Base-by-base conservation (phyloP, 2,888 invertebrate species). In the Antheraea yamamai region DNA sequence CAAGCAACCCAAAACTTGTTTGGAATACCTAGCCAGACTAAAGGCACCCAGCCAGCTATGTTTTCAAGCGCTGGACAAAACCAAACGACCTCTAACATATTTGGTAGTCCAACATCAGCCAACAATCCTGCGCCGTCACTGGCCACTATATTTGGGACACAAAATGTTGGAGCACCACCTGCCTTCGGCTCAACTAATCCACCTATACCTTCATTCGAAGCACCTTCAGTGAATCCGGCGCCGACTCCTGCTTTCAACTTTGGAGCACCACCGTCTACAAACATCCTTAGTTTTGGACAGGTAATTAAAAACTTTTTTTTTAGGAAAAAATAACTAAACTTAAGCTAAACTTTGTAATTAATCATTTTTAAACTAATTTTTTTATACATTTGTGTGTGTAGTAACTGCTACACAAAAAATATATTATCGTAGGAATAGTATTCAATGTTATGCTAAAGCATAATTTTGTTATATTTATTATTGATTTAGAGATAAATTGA, bases 241-340 rank as follows among this genome's bases (percentile, higher is more conserved):
- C 81, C 86, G 2, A 79, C 88, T 4, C 84, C 89, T 4, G 79
- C 89, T 0, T 93, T 92, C 78, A 91, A 85, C 80, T 94, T 93
- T 78, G 90, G 91, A 23, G 79, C 86, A 20, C 75, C 83, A 10
- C 89, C 85, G 73, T 58, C 85, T 14, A 71, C 87, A 4, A 85
- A 82, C 23, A 83, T 92, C 35, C 92, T 93, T 77, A 91, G 91
- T 76, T 93, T 93, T 83, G 89, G 90, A 77, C 92, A 93, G 88
- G 93, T 92, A 85, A 84, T 77, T 64, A 20, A 20, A 7, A 39
- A 20, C 20, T 35, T 70, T 0, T 18, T 68, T 68, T 16, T 18
- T 64, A 23, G 10, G 12, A 4, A 64, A 26, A 26, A 3, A 26
- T 23, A 26, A 14, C 26, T 26, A 8, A 0, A 64, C 16, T 26